phyloP scores from a whole-genome alignment of 2,797 vertebrate genomes.

The Discoglossus pictus region DNA sequence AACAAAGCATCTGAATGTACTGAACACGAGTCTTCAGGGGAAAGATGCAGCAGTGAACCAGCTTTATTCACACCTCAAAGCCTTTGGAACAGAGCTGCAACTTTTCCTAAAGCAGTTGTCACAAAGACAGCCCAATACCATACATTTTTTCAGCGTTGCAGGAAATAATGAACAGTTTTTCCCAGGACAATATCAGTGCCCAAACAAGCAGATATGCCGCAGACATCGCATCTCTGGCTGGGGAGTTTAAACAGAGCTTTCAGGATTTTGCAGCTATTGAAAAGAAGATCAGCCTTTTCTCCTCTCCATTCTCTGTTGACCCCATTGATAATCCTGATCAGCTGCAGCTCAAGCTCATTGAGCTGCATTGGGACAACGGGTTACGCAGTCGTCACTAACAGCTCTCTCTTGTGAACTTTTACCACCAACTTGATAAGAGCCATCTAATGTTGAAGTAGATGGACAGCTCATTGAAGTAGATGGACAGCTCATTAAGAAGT shows the following conservation, averaged over 20 bases:
- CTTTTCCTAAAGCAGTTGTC: conserved; percentile 6
- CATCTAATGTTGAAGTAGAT: too few species aligned
- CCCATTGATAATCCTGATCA: too few species aligned
- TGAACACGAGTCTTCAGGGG: neutral
- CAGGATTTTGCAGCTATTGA: conserved; percentile 20
- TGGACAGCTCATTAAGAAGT: too few species aligned
- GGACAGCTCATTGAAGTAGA: too few species aligned
- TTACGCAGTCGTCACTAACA: conserved; percentile 14
- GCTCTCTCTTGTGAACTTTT: conserved; percentile 23
- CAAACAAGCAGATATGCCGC: too few species aligned
- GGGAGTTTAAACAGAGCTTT: neutral
- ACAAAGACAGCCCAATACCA: conserved; percentile 6
- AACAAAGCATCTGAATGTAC: neutral
- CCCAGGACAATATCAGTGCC: conserved; percentile 7
- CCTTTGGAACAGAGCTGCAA: conserved; percentile 2
- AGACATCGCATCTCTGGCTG: neutral
- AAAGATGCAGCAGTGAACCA: neutral
- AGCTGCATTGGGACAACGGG: conserved; percentile 4
- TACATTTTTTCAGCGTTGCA: too few species aligned
- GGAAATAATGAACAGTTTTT: too few species aligned
- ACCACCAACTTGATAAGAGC: neutral
- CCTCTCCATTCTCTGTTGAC: neutral
- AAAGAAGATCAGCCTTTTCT: conserved; percentile 18
- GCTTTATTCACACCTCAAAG: conserved; percentile 1
- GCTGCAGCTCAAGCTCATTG: too few species aligned